Conservation (phyloP, 1,140 invertebrate species). For the Brachionus rubens region DNA sequence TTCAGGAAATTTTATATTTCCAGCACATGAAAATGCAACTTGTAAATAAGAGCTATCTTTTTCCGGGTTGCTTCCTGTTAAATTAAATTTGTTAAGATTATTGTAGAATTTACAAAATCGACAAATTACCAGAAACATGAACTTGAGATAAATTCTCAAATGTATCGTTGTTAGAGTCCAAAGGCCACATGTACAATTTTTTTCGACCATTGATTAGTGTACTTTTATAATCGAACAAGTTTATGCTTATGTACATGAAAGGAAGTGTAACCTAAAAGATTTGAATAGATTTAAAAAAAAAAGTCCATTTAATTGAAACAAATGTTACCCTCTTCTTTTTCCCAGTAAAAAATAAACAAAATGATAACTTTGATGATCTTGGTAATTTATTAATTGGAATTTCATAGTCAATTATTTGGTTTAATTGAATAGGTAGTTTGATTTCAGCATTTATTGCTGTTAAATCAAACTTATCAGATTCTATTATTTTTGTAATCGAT, state of each 20-base stretch:
- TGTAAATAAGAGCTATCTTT: background rate
- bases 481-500: background rate
- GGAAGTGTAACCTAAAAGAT: constrained; percentile 64
- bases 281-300: constrained; percentile 64
- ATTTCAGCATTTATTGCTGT: background rate
- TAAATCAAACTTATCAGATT: constrained; percentile 10
- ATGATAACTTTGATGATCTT: constrained; percentile 50
- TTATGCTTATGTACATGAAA: constrained; percentile 80
- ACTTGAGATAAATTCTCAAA: background rate
- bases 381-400: constrained; percentile 53
- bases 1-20: background rate
- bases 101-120: too few relatives aligned
- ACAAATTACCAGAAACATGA: constrained; percentile 2
- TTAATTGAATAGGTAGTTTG: background rate
- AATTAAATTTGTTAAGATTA: too few relatives aligned
- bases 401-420: constrained; percentile 16
- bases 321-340: constrained; percentile 49
- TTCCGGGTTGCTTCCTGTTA: background rate
- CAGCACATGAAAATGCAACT: background rate
- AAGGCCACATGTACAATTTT: constrained; percentile 82
- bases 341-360: constrained; percentile 48
- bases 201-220: constrained; percentile 77
- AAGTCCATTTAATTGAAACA: too few relatives aligned
- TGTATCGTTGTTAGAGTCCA: constrained; percentile 58
- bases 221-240: constrained; percentile 86